Conservation (phyloP, 1,140 invertebrate species). For the Leptoteleia sp. region DNA sequence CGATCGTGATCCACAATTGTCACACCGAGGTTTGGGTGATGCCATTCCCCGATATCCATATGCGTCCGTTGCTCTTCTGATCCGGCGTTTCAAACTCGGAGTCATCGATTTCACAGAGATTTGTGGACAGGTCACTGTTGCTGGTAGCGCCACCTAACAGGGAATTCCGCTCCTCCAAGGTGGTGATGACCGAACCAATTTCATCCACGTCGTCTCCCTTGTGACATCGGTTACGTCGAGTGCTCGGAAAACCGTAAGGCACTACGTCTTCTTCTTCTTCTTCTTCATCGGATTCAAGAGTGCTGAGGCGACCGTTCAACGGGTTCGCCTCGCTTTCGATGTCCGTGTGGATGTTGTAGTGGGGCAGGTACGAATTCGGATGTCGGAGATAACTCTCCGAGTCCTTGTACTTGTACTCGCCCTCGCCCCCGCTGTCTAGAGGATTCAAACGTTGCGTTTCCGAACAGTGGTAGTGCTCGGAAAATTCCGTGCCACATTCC, state of each 20-base stretch:
- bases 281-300: conserved; percentile 80
- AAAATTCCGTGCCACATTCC: conserved; percentile 84
- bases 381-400: conserved; percentile 89
- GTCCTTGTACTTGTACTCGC: conserved; percentile 80
- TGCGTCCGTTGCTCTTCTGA: conserved; percentile 80
- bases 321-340: conserved; percentile 84
- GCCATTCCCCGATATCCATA: conserved; percentile 79
- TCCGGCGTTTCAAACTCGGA: conserved; percentile 87
- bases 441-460: conserved; percentile 84
- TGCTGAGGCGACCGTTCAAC: conserved; percentile 78
- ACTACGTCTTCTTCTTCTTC: conserved; percentile 85
- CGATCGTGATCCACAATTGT: conserved; percentile 71
- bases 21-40: conserved; percentile 84
- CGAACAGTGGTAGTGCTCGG: conserved; percentile 82
- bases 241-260: conserved; percentile 86
- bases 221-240: conserved; percentile 82
- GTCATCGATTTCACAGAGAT: conserved; percentile 96
- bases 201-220: conserved; percentile 80
- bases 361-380: conserved; percentile 92
- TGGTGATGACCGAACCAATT: conserved; percentile 82
- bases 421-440: conserved; percentile 85
- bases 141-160: conserved; percentile 86
- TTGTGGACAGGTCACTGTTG: conserved; percentile 92
- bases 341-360: conserved; percentile 86
- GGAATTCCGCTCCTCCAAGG: conserved; percentile 87